These are phyloP conservation scores for Cyanocitta stelleri DNA, from an alignment of 2,113 vertebrate species.

Conservation along the genomic window DNA sequence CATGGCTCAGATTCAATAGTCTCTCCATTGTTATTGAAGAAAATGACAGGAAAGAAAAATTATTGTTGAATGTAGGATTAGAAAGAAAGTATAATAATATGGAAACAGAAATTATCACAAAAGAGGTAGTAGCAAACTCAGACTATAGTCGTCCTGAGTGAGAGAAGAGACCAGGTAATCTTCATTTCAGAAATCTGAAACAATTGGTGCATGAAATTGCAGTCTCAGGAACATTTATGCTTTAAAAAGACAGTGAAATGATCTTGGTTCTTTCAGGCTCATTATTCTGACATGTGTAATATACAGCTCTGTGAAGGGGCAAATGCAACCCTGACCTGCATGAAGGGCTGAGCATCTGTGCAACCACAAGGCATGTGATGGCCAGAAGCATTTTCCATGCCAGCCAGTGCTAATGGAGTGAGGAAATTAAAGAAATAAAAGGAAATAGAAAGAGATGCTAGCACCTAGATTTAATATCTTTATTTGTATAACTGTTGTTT, in stretches of 20 bases:
- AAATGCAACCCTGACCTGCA: neutral
- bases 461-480: neutral
- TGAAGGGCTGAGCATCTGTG: neutral
- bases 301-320: neutral
- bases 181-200: slow-evolving; percentile 21
- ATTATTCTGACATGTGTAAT: slow-evolving; percentile 7
- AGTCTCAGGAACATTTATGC: neutral
- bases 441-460: neutral
- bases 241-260: neutral
- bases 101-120: neutral
- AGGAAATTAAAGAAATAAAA: neutral
- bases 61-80: neutral
- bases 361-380: neutral
- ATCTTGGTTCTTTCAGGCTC: neutral
- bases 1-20: neutral
- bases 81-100: neutral
- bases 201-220: slow-evolving; percentile 28
- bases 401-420: neutral
- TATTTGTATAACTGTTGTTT: neutral
- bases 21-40: neutral
- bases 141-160: neutral
- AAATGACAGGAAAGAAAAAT: neutral
- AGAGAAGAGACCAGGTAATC: neutral
- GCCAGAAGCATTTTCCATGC: neutral
- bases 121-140: neutral